phyloP scores from a whole-genome alignment of 2,888 invertebrate species.

The Kuschelorhynchus macadamiae region DNA sequence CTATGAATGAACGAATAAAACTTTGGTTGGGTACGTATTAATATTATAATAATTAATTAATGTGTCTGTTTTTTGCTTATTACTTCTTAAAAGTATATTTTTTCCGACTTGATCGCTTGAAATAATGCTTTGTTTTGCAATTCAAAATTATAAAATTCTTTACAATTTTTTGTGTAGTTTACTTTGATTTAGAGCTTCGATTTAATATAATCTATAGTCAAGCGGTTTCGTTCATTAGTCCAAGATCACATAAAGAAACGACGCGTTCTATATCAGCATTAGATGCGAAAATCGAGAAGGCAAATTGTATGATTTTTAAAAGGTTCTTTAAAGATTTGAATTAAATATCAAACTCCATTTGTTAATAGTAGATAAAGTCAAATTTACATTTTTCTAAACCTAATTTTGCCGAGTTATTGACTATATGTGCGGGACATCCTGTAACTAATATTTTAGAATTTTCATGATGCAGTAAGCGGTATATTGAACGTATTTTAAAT shows the following conservation, averaged over 20 bases:
- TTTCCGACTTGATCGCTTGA: no score
- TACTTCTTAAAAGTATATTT: no score
- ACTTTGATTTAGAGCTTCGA: neutral
- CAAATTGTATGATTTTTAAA: constrained; percentile 2
- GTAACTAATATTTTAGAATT: constrained; percentile 2
- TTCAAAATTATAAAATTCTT: neutral
- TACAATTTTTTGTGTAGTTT: neutral
- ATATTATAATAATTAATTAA: no score
- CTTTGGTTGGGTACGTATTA: no score
- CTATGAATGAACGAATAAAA: no score
- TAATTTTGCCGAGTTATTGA: constrained; percentile 5
- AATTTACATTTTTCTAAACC: neutral
- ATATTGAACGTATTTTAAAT: neutral
- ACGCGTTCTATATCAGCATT: neutral
- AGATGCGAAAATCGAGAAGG: neutral
- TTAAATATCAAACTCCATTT: neutral
- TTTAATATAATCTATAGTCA: neutral
- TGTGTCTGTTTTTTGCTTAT: no score
- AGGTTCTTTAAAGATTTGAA: neutral
- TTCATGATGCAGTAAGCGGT: neutral
- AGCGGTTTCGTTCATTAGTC: neutral
- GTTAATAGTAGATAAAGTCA: neutral
- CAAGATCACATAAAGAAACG: constrained; percentile 1
- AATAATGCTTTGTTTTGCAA: constrained; percentile 2
- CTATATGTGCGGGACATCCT: constrained; percentile 7